These are phyloP conservation scores for Drosophila lutescens DNA, from an alignment of 2,888 invertebrate species.

Conservation along the genomic window DNA sequence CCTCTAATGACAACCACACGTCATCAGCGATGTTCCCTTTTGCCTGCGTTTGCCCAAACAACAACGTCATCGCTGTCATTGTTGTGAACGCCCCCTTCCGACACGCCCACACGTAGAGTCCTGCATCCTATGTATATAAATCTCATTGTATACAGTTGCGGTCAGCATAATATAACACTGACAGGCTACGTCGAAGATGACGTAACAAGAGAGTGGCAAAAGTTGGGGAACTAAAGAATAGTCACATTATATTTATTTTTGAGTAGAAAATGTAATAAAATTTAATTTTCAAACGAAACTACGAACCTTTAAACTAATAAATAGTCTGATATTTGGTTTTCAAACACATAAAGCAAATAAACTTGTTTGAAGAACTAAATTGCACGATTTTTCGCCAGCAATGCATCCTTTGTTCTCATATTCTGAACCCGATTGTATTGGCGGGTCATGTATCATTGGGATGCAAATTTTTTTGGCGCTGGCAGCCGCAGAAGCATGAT, in stretches of 20 bases:
- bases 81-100: constrained; percentile 66
- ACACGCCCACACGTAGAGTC: constrained; percentile 65
- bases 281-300: too few species aligned
- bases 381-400: neutral
- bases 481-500: constrained; percentile 11
- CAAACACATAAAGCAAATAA: too few species aligned
- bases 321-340: too few species aligned
- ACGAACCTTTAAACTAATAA: too few species aligned
- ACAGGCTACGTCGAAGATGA: neutral
- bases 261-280: too few species aligned
- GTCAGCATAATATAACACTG: constrained; percentile 6
- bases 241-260: too few species aligned
- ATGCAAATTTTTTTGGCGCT: constrained; percentile 63
- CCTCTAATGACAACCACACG: constrained; percentile 78
- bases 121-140: constrained; percentile 40
- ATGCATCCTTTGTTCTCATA: neutral
- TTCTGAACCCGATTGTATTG: constrained; percentile 8
- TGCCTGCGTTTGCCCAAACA: constrained; percentile 19
- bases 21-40: constrained; percentile 64
- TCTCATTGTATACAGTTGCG: constrained; percentile 26
- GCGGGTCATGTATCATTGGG: constrained; percentile 65
- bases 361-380: neutral
- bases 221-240: too few species aligned
- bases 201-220: too few species aligned
- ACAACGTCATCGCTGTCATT: constrained; percentile 45